Percentiles rank a stretch among this genome's conserved stretches.
phyloP scores from a whole-genome alignment of 2,888 invertebrate species.

The Aspidapion aeneum region DNA sequence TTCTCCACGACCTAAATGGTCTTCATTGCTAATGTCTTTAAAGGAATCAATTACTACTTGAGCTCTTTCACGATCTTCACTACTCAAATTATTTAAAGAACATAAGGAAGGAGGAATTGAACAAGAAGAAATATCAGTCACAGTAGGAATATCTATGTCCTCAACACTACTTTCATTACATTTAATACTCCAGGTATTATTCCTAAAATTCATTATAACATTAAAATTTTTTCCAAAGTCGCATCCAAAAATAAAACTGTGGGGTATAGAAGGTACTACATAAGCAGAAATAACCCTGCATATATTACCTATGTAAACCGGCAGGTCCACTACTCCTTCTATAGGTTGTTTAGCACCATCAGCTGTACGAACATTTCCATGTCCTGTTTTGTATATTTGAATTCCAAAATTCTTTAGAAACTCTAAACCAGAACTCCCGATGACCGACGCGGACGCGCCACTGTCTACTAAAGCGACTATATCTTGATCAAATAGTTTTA shows the following conservation, averaged over 20 bases:
- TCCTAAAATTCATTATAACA: neutral
- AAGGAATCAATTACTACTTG: slow-evolving; percentile 13
- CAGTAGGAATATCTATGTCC: neutral
- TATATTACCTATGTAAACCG: slow-evolving; percentile 12
- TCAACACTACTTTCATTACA: neutral
- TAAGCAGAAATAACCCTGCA: slow-evolving; percentile 7
- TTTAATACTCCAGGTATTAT: neutral
- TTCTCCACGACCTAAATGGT: neutral
- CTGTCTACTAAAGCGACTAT: neutral
- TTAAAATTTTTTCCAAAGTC: neutral
- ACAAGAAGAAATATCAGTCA: too few relatives aligned
- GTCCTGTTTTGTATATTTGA: too few relatives aligned
- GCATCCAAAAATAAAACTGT: neutral
- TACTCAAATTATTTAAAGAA: too few relatives aligned
- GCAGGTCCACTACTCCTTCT: slow-evolving; percentile 12
- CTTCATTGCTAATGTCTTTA: slow-evolving; percentile 5
- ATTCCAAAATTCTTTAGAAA: slow-evolving; percentile 8
- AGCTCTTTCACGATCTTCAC: neutral
- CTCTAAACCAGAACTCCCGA: slow-evolving; percentile 8
- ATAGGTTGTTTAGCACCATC: slow-evolving; percentile 18
- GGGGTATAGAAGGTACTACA: neutral
- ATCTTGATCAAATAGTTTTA: neutral
- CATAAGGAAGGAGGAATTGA: too few relatives aligned
- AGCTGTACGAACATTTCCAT: slow-evolving; percentile 14
- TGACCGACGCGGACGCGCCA: slow-evolving; percentile 11